Percentiles rank a stretch among this genome's conserved stretches.
Evolutionary conservation across 2,888 invertebrate genomes (phyloP).

Genomic region (Catocala sponsa): DNA sequence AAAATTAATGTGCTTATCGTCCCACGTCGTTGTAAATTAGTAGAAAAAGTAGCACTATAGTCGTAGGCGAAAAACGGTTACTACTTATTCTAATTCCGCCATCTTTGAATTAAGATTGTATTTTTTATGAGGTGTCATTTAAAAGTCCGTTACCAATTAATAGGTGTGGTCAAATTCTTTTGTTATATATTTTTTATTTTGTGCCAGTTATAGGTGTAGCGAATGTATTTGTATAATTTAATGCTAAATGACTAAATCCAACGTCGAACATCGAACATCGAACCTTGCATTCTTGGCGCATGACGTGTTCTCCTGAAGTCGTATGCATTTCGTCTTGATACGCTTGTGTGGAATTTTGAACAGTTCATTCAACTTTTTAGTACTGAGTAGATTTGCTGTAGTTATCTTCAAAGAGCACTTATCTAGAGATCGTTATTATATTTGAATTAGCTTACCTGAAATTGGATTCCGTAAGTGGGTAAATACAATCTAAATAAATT

Average conservation of each 20-base stretch:
- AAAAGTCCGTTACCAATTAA: background rate
- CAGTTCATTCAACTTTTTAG: conserved; percentile 46
- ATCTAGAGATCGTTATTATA: too few relatives aligned
- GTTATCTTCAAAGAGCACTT: background rate
- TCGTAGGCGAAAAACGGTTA: conserved; percentile 34
- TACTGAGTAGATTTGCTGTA: too few relatives aligned
- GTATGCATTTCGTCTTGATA: conserved; percentile 36
- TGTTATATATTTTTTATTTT: background rate
- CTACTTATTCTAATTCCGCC: conserved; percentile 20
- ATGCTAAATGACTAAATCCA: conserved; percentile 20
- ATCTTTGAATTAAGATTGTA: conserved; percentile 16
- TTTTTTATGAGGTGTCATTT: background rate
- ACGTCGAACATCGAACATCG: conserved; percentile 14
- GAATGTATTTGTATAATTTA: background rate
- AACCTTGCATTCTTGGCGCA: conserved; percentile 34
- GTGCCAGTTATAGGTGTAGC: background rate
- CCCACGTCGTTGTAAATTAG: conserved; percentile 33
- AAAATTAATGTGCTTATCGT: conserved; percentile 9
- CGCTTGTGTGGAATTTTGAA: conserved; percentile 28
- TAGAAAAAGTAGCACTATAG: conserved; percentile 26
- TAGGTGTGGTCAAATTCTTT: background rate
- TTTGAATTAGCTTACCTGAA: too few relatives aligned
- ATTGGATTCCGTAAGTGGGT: too few relatives aligned
- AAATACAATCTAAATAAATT: background rate
- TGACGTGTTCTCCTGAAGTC: conserved; percentile 42